phyloP scores from a whole-genome alignment of 2,888 invertebrate genomes.

The Tetrapedia diversipes region DNA sequence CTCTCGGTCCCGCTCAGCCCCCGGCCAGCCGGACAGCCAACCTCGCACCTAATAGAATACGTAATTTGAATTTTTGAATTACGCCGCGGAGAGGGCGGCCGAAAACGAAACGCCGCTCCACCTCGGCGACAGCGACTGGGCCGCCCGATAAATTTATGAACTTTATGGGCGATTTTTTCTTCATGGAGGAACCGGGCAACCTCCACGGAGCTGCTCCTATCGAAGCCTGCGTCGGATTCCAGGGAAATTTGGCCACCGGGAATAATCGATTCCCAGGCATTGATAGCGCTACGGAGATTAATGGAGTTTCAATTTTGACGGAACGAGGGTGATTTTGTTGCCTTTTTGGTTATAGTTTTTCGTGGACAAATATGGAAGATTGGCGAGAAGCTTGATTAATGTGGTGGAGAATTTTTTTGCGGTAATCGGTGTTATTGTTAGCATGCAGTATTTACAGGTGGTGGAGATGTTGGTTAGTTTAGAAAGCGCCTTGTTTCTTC shows the following conservation, averaged over 20 bases:
- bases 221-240: conserved; percentile 14
- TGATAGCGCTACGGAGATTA: conserved; percentile 16
- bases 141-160: conserved; percentile 74
- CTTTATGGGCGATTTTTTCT: conserved; percentile 65
- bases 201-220: no score
- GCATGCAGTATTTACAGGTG: neutral
- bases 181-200: conserved; percentile 29
- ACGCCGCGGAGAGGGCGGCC: conserved; percentile 40
- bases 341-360: neutral
- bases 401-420: no score
- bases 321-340: conserved; percentile 1
- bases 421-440: neutral
- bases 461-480: neutral
- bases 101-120: conserved; percentile 19
- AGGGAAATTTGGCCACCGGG: conserved; percentile 32
- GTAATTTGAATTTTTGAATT: conserved; percentile 79
- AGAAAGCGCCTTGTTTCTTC: no score
- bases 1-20: conserved; percentile 47
- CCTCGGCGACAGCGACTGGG: conserved; percentile 55
- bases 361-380: neutral
- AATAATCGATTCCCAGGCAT: conserved; percentile 32
- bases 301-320: conserved; percentile 33
- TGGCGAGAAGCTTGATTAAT: conserved; percentile 10
- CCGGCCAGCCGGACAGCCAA: conserved; percentile 65
- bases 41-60: conserved; percentile 80